Conservation (phyloP, 64 coral and sea anemone species). For the Cladopsammia gracilis region DNA sequence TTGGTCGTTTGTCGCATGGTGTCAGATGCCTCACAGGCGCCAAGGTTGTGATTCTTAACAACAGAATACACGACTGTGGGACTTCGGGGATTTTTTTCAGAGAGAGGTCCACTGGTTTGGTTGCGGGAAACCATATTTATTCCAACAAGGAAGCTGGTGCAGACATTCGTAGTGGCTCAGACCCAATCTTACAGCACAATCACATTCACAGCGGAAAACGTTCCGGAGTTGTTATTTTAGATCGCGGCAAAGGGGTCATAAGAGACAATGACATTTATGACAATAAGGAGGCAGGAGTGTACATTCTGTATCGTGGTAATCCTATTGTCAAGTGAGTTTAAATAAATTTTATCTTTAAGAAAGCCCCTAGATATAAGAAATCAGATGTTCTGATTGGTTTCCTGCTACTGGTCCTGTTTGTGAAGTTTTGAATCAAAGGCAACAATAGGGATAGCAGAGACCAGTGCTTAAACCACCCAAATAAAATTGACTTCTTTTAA, state of each 20-base stretch:
- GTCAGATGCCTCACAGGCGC: slow-evolving; percentile 85
- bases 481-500: too few species aligned
- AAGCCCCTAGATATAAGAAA: too few species aligned
- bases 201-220: slow-evolving; percentile 90
- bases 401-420: too few species aligned
- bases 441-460: too few species aligned
- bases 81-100: slow-evolving; percentile 96
- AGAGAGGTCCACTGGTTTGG: slow-evolving; percentile 85
- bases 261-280: slow-evolving; percentile 98
- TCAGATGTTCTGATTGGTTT: too few species aligned
- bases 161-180: slow-evolving; percentile 95
- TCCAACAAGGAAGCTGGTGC: slow-evolving; percentile 89
- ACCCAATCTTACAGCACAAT: slow-evolving; percentile 95
- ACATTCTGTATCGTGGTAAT: slow-evolving; percentile 91
- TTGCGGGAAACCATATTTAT: slow-evolving; percentile 95
- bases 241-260: slow-evolving; percentile 85
- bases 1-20: slow-evolving; percentile 72
- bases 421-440: too few species aligned
- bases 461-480: too few species aligned
- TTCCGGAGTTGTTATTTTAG: slow-evolving; percentile 90
- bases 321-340: slow-evolving; percentile 86
- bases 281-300: slow-evolving; percentile 95
- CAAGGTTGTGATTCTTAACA: slow-evolving; percentile 86
- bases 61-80: slow-evolving; percentile 90
- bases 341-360: not conserved